Base-by-base conservation (phyloP, 1,140 invertebrate genomes). In the Dreissena rostriformis region DNA sequence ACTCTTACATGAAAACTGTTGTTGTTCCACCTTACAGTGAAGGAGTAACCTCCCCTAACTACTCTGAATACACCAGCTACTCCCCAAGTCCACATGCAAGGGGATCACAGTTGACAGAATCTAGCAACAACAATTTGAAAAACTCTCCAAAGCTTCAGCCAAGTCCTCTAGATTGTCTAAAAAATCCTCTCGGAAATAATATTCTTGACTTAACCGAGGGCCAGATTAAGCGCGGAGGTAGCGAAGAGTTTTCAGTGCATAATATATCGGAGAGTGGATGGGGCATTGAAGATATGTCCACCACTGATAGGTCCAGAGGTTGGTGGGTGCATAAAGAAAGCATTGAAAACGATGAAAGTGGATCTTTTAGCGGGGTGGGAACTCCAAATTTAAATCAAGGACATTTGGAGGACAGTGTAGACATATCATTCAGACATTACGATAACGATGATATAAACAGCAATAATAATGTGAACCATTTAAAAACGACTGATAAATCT, bases 391-490 rank as follows among this genome's bases (percentile, higher is more conserved):
- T 28, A 15, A 55, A 15, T 29, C 61, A 39, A 24, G 22, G 49
- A n/a, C 52, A 55, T 51, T 67, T 49, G n/a, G 94, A 95, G 17
- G 95, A 95, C 87, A 95, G 95, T 10, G 74, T 86, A 19, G 84
- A 82, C 51, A 85, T 86, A 52, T 75, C 88, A 51, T 88, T 89
- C 67, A 63, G 68, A 71, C 39, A 78, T 14, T 72, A 84, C 49
- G 76, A 87, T 15, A 81, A 81, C 24, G 79, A 70, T 65, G 67
- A 76, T 73, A 19, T 51, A 65, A 11, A n/a, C 0, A 83, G 81
- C 24, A 75, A 87, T 67, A 85, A 74, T 28, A 83, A 83, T 75
- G 65, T 72, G 19, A 49, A 53, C 68, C 57, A 70, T 5, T 2
- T 6, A 11, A 61, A 61, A n/a, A 24, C 17, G 2, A 19, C 17